Evolutionary conservation across 2,797 vertebrate species (phyloP).

Genomic region (Enteromius mattozi): DNA sequence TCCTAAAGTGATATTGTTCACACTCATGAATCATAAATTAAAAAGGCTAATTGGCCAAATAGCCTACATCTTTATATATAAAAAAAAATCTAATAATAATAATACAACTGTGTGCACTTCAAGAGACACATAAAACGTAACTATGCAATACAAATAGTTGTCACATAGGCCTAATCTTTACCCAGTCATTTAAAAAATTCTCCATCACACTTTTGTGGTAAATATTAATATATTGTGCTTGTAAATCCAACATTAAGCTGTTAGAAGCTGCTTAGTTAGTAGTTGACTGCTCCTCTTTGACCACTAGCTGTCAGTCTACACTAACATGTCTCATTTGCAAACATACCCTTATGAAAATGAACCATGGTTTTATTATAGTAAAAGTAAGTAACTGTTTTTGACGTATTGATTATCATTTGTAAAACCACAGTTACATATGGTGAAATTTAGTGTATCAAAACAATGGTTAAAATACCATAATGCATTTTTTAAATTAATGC

Average conservation of each 20-base stretch:
- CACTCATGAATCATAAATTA: background rate
- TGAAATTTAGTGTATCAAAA: background rate
- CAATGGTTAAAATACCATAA: background rate
- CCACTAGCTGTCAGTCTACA: constrained; percentile 52
- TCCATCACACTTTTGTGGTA: background rate
- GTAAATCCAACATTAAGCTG: background rate
- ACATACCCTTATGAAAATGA: background rate
- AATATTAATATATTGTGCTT: background rate
- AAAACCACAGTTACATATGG: background rate
- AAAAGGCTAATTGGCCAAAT: background rate
- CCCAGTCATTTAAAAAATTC: background rate
- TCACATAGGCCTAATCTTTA: background rate
- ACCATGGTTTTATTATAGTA: background rate
- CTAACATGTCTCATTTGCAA: background rate
- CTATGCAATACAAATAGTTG: background rate
- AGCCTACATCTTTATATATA: background rate
- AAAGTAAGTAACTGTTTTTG: background rate
- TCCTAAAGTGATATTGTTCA: background rate
- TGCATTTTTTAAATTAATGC: background rate
- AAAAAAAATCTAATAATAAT: background rate
- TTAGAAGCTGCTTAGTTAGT: background rate
- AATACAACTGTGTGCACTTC: background rate
- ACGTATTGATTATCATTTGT: too few species aligned
- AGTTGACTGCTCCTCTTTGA: background rate
- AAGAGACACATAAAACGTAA: background rate